Evolutionary conservation across 2,113 vertebrate genomes (phyloP).

Genomic region (Gavia stellata): DNA sequence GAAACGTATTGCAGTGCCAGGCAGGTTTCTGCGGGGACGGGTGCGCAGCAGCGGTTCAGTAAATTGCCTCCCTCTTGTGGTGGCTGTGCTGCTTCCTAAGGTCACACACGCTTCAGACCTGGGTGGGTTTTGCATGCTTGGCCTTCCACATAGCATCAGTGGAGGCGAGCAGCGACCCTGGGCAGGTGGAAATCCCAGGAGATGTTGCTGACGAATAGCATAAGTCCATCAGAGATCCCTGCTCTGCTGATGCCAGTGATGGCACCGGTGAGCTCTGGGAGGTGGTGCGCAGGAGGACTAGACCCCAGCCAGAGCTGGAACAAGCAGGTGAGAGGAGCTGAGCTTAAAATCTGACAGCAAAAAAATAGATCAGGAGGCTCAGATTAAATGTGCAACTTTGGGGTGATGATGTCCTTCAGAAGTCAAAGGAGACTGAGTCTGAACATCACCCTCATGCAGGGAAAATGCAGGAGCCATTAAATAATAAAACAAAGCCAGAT

Average conservation of each 20-base stretch:
- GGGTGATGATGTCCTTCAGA: background rate
- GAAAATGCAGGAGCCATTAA: background rate
- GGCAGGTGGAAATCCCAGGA: background rate
- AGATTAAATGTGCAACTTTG: background rate
- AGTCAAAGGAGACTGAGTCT: background rate
- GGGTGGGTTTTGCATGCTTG: background rate
- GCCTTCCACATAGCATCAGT: background rate
- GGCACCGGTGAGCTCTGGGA: background rate
- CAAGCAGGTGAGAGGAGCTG: background rate
- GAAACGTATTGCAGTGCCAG: accelerated
- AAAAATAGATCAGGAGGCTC: background rate
- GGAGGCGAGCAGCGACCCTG: background rate
- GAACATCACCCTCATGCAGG: background rate
- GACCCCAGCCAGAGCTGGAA: background rate
- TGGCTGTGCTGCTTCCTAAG: background rate
- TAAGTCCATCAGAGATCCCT: background rate
- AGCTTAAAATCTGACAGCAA: background rate
- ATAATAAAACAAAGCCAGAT: background rate
- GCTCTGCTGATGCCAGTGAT: background rate
- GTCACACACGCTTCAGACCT: background rate
- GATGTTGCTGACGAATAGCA: background rate
- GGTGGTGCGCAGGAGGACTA: background rate
- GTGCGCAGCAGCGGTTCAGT: accelerated
- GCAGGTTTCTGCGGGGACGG: accelerated
- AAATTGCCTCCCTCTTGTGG: background rate